A percentile compares a stretch with the other conserved stretches of the same genome.
Evolutionary conservation across 2,797 vertebrate species (phyloP).

Genomic region (Tapera naevia): DNA sequence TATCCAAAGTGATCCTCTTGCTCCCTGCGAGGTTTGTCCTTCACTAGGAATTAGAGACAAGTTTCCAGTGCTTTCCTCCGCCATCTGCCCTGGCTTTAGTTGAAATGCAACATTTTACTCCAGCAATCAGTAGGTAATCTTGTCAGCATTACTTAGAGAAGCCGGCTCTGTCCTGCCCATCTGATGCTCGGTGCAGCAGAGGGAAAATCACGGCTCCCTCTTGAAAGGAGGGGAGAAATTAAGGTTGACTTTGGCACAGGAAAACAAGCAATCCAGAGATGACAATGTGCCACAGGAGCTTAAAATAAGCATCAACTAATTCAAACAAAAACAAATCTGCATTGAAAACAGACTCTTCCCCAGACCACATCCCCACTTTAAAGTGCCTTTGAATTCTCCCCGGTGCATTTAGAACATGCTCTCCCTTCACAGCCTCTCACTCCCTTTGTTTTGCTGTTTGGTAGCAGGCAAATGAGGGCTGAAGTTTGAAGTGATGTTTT

Average conservation of each 20-base stretch:
- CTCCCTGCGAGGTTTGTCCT: conserved; percentile 8
- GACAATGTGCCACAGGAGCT: conserved; percentile 48
- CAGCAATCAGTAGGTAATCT: neutral
- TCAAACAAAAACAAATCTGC: conserved; percentile 62
- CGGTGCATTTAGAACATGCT: neutral
- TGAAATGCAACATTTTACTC: conserved; percentile 19
- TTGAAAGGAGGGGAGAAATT: conserved; percentile 54
- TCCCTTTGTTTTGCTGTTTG: neutral
- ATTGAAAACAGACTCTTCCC: conserved; percentile 50
- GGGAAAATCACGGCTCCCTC: conserved; percentile 45
- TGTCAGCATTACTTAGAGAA: neutral
- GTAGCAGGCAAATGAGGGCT: conserved; percentile 18
- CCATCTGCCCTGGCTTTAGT: conserved; percentile 44
- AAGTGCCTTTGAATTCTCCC: conserved; percentile 63
- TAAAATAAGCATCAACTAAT: conserved; percentile 68
- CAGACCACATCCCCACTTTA: conserved; percentile 38
- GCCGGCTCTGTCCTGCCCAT: conserved; percentile 45
- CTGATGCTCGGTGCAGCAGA: conserved; percentile 43
- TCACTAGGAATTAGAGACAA: conserved; percentile 13
- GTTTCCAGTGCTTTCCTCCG: neutral
- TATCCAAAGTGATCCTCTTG: neutral
- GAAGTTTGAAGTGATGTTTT: neutral
- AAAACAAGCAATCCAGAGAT: conserved; percentile 54
- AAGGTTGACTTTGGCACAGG: conserved; percentile 48
- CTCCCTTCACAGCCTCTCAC: neutral